Evolutionary conservation across 2,888 invertebrate species (phyloP), one percentile per base, ranked within the genome.

Genomic region (Sarcophaga rosellei): DNA sequence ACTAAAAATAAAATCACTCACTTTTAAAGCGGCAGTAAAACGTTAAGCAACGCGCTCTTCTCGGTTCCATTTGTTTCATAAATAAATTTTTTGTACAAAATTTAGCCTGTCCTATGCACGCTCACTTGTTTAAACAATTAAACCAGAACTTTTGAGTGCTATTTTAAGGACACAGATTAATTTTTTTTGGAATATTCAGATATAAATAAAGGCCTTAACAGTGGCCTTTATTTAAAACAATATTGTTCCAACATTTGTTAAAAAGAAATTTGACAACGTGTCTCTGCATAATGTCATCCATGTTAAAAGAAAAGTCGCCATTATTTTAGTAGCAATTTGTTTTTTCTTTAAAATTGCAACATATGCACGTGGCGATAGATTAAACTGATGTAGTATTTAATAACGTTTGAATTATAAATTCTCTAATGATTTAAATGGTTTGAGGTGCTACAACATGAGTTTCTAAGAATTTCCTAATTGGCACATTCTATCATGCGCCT

Each of bases 71-170:
- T 35, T 10, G 35, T 35, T 8, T 2, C 35, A 35, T 35, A 35
- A 35, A 35, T 69, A n/a, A 45, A 35, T 44, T 45, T 61, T 59
- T 35, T 10, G 35, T 20, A 68, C 15, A 78, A 62, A 44, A 25
- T 62, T 20, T 35, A 53, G 20, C n/a, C 45, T 87, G 87, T 85
- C 85, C 80, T 81, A 74, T 87, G 84, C 85, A 87, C 87, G 87
- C 85, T 87, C 87, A 80, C 35, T 87, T 72, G 84, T 85, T 82
- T 77, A 80, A 53, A 11, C 17, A 44, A 62, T 53, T 74, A 73
- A 62, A 35, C 25, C 78, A 75, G 87, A 87, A 86, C 84, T 84
- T 86, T 88, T 85, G 88, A 89, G 89, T 89, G 89, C 89, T 89
- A 88, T 86, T 85, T 86, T 86, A 75, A 82, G 88, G 89, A 88